Evolutionary conservation across 1,140 invertebrate genomes (phyloP), one percentile per base, ranked within the genome.

Genomic region (Anoplophora glabripennis): DNA sequence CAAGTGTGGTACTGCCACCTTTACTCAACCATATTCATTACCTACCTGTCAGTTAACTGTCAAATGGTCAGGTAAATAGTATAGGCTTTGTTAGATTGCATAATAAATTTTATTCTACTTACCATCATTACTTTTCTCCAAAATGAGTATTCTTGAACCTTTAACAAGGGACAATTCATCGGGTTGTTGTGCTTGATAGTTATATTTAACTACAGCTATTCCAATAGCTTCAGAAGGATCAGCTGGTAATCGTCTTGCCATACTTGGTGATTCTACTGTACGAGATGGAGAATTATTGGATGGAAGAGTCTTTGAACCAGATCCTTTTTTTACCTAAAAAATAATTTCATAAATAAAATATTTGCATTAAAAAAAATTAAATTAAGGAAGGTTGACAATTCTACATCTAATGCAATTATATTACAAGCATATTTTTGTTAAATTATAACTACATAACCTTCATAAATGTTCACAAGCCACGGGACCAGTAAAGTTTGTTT

Each of bases 111-210:
- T 41, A 36, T 28, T 18, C 38, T 8, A 72, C 70, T 68, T 68
- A 77, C 77, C 98, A 83, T 99, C 98, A 63, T 94, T 96, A 65
- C 94, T 97, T 79, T 99, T 99, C 78, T 99, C 97, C 57, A 99
- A 79, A 62, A 99, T 98, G 55, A 94, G 81, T 56, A 99, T 94
- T 67, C 91, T 80, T 33, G 90, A 73, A 14, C 95, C 95, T 80
- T 93, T 93, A 37, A 89, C 88, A 41, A 99, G 81, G 1, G 94
- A 90, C 7, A 99, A 78, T 76, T 99, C 98, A 74, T 99, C 98
- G 1, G 92, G 83, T 78, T 98, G 94, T 79, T 98, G 93, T 28
- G 96, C 94, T 79, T 96, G 92, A 76, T 99, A 99, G 78, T 96
- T 95, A 77, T 96, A 99, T 80, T 98, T 98, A 52, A 96, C 96